Base-by-base conservation (phyloP, 1,140 invertebrate genomes). In the Helicoverpa armigera region DNA sequence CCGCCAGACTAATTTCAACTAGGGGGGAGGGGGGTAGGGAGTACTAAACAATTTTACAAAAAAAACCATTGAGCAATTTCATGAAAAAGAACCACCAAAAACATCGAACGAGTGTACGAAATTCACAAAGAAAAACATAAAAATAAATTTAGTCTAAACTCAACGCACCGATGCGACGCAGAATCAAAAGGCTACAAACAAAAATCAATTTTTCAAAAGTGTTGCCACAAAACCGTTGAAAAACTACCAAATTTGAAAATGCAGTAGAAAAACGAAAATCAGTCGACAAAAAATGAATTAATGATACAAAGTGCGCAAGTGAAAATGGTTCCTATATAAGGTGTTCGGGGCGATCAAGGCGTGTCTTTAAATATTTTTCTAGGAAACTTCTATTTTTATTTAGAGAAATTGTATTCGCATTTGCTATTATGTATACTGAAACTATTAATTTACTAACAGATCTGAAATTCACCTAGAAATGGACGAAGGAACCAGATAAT, bases 1-100 rank as follows among this genome's bases (percentile, higher is more conserved):
- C 79, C 69, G 70, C 58, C 70, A 74, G 61, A 65, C 70, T 77
- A 77, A 73, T 79, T 84, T 80, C 81, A 83, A 78, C 82, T 81
- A 86, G 82, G 79, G 78, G 82, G 76, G 72, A 84, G 82, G 79
- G 78, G 82, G 76, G 72, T 82, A 85, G 82, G 80, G 83, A 84
- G 80, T 84, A 85, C 77, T 79, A 86, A 86, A 85, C 83, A 85
- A 86, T 85, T 88, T 89, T 86, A 83, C 80, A 80, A 85, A 85
- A 89, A 43, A 91, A 91, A 90, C 82, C 84, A 89, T 92, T 93
- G 91, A 93, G 91, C 91, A 93, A 92, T 88, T 84, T 87, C 85
- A 87, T 87, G 78, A 82, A 91, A 92, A 90, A 85, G 35, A 90
- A 89, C 75, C 75, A 79, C 76, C 76, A 79, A 69, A 67, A 75